These are phyloP conservation scores for Drosophila suzukii DNA, from an alignment of 1,140 invertebrate genomes.

Conservation along the genomic window DNA sequence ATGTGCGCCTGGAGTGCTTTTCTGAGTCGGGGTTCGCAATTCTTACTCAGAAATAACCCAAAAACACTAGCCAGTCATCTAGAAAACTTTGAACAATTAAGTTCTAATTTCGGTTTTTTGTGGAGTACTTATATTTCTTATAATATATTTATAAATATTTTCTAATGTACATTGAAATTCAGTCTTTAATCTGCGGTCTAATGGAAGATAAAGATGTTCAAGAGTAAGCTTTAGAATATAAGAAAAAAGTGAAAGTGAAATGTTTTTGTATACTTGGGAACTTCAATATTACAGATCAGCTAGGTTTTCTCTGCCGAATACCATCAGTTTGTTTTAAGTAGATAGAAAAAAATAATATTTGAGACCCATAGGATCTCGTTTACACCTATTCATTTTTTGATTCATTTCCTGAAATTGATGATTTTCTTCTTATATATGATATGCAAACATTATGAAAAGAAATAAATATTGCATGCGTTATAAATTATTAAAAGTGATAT, in stretches of 20 bases:
- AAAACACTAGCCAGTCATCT: conserved; percentile 6
- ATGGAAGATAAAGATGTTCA: neutral
- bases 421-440: too few species aligned
- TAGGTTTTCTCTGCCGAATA: too few species aligned
- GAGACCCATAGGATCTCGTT: too few species aligned
- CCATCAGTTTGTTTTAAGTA: too few species aligned
- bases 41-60: conserved; percentile 17
- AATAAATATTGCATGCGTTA: neutral
- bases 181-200: neutral
- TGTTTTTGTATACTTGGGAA: too few species aligned
- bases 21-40: conserved; percentile 2
- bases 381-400: too few species aligned
- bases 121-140: neutral
- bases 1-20: conserved; percentile 16
- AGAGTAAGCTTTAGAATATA: neutral
- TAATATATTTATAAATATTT: too few species aligned
- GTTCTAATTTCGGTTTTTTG: neutral
- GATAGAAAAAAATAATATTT: too few species aligned
- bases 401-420: too few species aligned
- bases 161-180: neutral
- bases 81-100: conserved; percentile 2
- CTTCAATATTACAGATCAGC: too few species aligned
- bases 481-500: neutral
- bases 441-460: neutral
- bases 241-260: neutral